phyloP scores from a whole-genome alignment of 2,888 invertebrate species.

The Ligdia adustata region DNA sequence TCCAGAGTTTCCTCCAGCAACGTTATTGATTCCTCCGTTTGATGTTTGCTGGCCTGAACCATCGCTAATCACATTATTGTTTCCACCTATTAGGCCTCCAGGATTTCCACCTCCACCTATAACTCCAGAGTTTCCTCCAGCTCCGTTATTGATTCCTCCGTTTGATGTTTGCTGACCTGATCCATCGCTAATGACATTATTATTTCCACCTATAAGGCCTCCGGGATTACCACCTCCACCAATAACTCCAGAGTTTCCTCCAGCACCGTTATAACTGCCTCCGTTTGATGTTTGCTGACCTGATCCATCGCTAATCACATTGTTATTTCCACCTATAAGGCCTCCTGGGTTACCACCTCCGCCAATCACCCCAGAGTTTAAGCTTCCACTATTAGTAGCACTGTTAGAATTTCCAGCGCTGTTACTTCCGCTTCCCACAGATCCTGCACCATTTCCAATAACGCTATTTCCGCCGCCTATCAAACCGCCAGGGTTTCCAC shows the following conservation, averaged over 20 bases:
- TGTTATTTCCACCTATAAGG: not conserved
- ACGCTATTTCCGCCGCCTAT: not conserved
- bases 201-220: not conserved
- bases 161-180: no score
- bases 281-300: not conserved
- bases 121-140: conserved; percentile 19
- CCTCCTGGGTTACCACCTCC: not conserved
- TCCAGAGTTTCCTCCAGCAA: conserved; percentile 18
- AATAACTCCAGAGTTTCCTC: not conserved
- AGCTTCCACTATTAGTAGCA: conserved; percentile 4
- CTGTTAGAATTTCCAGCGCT: no score
- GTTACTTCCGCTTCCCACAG: no score
- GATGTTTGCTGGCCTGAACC: no score
- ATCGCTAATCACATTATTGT: no score
- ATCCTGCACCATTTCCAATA: not conserved
- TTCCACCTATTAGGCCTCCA: no score
- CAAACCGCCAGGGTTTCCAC: conserved; percentile 12
- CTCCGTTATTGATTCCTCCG: no score
- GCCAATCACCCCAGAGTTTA: not conserved
- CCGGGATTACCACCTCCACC: not conserved
- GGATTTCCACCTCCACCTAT: no score
- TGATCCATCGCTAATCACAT: not conserved
- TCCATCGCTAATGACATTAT: not conserved
- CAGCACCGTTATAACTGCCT: not conserved
- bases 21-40: no score